Conservation (phyloP, 2,888 invertebrate species). For the Dynastes tityus region DNA sequence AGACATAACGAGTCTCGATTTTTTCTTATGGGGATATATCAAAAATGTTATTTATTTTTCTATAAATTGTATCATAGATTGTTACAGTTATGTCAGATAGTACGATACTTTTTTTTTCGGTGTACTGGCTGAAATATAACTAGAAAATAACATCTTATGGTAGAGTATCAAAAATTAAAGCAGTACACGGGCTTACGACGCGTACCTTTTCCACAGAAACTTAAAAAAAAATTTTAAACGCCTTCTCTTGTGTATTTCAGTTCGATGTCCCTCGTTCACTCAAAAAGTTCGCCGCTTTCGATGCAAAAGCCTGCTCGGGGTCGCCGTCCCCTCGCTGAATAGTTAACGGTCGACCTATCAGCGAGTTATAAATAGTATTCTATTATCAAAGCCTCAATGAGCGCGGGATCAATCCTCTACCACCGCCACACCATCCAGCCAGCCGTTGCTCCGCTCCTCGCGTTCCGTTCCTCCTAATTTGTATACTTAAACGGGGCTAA, state of each 20-base stretch:
- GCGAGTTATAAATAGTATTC: slow-evolving; percentile 45
- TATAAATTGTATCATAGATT: too few relatives aligned
- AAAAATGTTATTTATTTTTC: too few relatives aligned
- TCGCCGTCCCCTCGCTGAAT: not conserved
- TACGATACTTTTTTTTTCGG: too few relatives aligned
- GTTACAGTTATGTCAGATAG: too few relatives aligned
- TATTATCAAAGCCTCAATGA: slow-evolving; percentile 37
- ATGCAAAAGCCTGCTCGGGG: slow-evolving; percentile 5
- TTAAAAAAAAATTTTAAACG: not conserved
- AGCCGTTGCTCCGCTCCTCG: slow-evolving; percentile 10
- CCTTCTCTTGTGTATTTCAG: not conserved
- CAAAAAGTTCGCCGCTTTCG: slow-evolving; percentile 5
- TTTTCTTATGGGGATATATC: too few relatives aligned
- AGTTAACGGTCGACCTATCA: slow-evolving; percentile 46
- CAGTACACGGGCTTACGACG: too few relatives aligned
- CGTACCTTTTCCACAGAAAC: not conserved
- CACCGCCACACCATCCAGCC: not conserved
- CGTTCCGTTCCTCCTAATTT: slow-evolving; percentile 42
- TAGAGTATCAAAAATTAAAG: too few relatives aligned
- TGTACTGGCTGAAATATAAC: too few relatives aligned
- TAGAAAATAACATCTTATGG: too few relatives aligned
- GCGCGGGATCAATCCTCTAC: slow-evolving; percentile 22
- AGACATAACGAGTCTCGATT: too few relatives aligned
- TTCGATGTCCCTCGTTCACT: not conserved
- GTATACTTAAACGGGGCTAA: slow-evolving; percentile 43